Evolutionary conservation across 1,140 invertebrate species (phyloP), one percentile per base, ranked within the genome.

Genomic region (Sweltsa coloradensis): DNA sequence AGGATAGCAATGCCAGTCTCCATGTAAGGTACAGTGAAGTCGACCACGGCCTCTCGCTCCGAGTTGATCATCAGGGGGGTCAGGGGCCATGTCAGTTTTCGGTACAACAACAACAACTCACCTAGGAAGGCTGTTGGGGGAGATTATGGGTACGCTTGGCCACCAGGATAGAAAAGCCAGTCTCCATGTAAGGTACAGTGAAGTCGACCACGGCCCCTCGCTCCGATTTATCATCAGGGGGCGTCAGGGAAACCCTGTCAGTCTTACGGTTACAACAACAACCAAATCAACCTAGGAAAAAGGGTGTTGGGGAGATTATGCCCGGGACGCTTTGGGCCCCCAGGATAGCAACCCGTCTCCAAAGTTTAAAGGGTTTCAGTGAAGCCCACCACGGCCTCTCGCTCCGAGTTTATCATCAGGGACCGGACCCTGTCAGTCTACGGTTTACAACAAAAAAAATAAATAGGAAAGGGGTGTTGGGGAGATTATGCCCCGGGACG

Each of bases 1-100:
- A 82, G 63, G 31, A 82, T 78, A 5, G 75, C 71, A 26, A 83
- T 81, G 14, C 79, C 80, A 18, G 79, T 80, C 54, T 82, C 77
- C 52, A 82, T 60, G 59, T 76, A 82, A 0, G 79, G 79, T 16
- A 80, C 65, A 7, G 49, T 49, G 34, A 60, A 60, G 34, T 57
- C 55, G 19, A 77, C 72, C 18, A 67, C 70, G 27, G 61, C 60
- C 43, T 69, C 70, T 16, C 78, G 52, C 55, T 80, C 73, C 9
- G 73, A 74, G 49, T 76, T 79, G 40, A 82, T 74, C 57, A 78
- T 79, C 39, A 82, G 61, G n/a, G n/a, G n/a, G n/a, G n/a, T n/a
- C n/a, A n/a, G n/a, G n/a, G n/a, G n/a, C n/a, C n/a, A n/a, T n/a
- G n/a, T n/a, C n/a, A n/a, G n/a, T n/a, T n/a, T n/a, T n/a, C n/a